Conservation (phyloP, 2,797 vertebrate genomes). For the Mergus octosetaceus region DNA sequence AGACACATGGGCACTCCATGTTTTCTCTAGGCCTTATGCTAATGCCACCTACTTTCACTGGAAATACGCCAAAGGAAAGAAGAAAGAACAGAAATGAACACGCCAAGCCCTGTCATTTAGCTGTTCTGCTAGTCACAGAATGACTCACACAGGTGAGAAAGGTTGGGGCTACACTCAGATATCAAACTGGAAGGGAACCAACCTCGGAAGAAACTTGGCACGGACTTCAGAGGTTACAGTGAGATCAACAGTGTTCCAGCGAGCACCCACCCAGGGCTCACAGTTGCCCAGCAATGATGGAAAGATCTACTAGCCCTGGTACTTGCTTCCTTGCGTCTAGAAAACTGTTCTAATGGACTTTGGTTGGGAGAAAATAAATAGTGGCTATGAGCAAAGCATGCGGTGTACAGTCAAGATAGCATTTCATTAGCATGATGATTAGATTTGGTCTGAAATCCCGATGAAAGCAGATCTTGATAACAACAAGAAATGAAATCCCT, state of each 20-base stretch:
- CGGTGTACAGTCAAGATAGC: not conserved
- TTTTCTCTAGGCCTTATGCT: not conserved
- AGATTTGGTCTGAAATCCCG: not conserved
- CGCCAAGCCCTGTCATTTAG: fast-evolving
- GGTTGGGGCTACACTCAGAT: not conserved
- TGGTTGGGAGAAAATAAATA: not conserved
- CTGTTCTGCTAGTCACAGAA: not conserved
- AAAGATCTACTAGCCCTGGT: not conserved
- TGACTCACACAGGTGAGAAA: not conserved
- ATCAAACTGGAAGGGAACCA: not conserved
- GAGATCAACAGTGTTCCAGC: too few species aligned
- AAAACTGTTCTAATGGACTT: not conserved
- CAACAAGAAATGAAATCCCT: not conserved
- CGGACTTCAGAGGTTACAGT: fast-evolving
- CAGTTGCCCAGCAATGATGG: too few species aligned
- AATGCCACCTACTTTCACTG: not conserved
- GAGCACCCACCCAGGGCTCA: too few species aligned
- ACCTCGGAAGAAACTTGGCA: not conserved
- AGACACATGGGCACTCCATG: not conserved
- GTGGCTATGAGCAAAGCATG: not conserved
- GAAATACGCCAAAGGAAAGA: not conserved
- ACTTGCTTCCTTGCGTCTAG: not conserved
- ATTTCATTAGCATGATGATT: slow-evolving; percentile 12
- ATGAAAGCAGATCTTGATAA: not conserved
- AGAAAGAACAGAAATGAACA: not conserved